Evolutionary conservation across 2,113 vertebrate species (phyloP).

Genomic region (Anguilla rostrata): DNA sequence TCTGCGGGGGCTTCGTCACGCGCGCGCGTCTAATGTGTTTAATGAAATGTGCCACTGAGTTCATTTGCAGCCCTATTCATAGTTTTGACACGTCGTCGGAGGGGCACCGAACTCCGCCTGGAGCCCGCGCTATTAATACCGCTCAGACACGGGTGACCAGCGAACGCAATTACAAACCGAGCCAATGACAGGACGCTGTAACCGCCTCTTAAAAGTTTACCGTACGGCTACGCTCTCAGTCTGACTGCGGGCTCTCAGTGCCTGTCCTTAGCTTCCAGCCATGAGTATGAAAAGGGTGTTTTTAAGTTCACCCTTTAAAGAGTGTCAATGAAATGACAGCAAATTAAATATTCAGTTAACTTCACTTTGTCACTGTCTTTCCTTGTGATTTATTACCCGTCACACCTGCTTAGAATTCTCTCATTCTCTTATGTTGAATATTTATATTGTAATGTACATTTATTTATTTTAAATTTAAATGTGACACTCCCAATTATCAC

Average conservation of each 20-base stretch:
- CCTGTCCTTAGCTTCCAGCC: not conserved
- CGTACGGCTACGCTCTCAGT: not conserved
- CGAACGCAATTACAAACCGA: not conserved
- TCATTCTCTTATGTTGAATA: too few relatives aligned
- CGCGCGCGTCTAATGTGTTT: not conserved
- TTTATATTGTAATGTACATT: too few relatives aligned
- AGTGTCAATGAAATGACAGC: too few relatives aligned
- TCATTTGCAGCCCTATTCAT: slow-evolving; percentile 2
- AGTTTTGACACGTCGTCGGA: not conserved
- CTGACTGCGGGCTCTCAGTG: not conserved
- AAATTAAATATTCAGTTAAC: too few relatives aligned
- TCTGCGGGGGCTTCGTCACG: not conserved
- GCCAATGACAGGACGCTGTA: not conserved
- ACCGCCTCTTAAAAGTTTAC: not conserved
- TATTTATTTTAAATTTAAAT: too few relatives aligned
- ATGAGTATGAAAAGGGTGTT: too few relatives aligned
- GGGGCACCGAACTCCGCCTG: not conserved
- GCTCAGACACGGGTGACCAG: not conserved
- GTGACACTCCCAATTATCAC: too few relatives aligned
- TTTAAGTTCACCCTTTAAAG: too few relatives aligned
- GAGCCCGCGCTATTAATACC: not conserved
- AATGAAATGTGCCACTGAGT: not conserved
- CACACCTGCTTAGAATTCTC: too few relatives aligned
- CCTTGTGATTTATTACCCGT: too few relatives aligned
- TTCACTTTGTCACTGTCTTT: too few relatives aligned